Percentiles rank a stretch among this genome's conserved stretches.
phyloP scores from a whole-genome alignment of 2,888 invertebrate genomes.

The Lamellibrachia columna region DNA sequence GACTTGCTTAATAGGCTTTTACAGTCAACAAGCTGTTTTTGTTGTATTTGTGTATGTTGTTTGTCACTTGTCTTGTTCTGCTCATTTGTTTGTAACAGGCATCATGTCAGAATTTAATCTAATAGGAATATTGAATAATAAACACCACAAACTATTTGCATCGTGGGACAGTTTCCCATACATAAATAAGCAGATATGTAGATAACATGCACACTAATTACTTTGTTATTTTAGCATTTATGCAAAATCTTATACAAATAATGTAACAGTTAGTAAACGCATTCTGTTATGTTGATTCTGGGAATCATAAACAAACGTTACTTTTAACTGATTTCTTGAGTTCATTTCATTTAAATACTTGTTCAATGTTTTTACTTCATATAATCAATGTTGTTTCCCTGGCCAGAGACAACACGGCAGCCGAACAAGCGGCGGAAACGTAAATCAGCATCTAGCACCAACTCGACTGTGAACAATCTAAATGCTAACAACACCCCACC shows the following conservation, averaged over 20 bases:
- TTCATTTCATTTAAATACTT: too few relatives aligned
- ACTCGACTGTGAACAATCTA: slow-evolving; percentile 48
- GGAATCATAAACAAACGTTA: neutral
- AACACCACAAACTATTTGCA: neutral
- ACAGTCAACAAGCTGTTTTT: neutral
- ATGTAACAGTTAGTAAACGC: neutral
- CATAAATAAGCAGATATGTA: neutral
- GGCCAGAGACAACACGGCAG: slow-evolving; percentile 88
- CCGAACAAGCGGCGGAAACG: slow-evolving; percentile 96
- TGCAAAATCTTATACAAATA: neutral
- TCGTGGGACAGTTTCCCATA: neutral
- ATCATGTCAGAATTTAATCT: neutral
- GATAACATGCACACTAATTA: neutral
- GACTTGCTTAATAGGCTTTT: neutral
- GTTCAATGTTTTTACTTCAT: neutral
- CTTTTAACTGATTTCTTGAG: neutral
- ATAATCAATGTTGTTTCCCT: neutral
- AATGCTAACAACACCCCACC: slow-evolving; percentile 51
- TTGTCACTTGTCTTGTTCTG: neutral
- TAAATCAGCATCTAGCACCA: slow-evolving; percentile 71
- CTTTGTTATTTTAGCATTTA: neutral
- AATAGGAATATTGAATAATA: neutral
- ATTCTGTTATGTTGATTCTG: neutral
- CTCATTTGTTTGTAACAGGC: too few relatives aligned
- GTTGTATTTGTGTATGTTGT: neutral